Percentiles rank a stretch among this genome's conserved stretches.
phyloP scores from a whole-genome alignment of 2,113 vertebrate species.

The Lophura nycthemera region DNA sequence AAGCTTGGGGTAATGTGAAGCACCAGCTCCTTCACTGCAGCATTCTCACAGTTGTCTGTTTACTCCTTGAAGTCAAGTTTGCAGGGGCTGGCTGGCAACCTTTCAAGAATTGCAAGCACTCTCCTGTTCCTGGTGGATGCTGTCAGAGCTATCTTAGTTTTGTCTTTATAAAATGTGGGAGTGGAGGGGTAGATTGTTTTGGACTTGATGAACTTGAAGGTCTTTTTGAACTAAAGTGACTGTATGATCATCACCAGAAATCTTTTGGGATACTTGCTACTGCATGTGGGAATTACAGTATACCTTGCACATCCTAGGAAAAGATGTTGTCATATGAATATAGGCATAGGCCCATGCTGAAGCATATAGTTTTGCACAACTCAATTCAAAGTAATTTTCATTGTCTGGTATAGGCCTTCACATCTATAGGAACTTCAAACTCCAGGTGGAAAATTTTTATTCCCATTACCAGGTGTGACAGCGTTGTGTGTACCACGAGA shows the following conservation, averaged over 20 bases:
- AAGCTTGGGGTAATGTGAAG: background rate
- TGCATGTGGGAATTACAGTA: background rate
- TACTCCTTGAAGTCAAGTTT: background rate
- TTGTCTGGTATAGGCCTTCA: background rate
- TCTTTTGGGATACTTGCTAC: background rate
- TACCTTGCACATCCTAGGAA: background rate
- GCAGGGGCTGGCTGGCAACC: background rate
- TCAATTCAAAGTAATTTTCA: background rate
- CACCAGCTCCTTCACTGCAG: rapidly evolving
- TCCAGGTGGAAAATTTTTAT: background rate
- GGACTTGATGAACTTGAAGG: background rate
- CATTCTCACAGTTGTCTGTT: too few relatives aligned
- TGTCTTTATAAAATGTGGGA: background rate
- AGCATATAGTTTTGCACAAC: background rate
- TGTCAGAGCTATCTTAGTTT: background rate
- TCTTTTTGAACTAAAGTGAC: background rate
- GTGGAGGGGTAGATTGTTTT: background rate
- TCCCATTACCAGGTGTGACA: background rate
- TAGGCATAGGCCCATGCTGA: background rate
- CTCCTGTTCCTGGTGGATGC: background rate
- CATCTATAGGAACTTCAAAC: background rate
- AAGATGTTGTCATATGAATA: background rate
- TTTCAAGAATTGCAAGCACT: background rate
- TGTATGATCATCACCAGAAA: background rate
- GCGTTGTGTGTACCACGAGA: background rate